Evolutionary conservation across 2,113 vertebrate genomes (phyloP).

Genomic region (Rana temporaria): DNA sequence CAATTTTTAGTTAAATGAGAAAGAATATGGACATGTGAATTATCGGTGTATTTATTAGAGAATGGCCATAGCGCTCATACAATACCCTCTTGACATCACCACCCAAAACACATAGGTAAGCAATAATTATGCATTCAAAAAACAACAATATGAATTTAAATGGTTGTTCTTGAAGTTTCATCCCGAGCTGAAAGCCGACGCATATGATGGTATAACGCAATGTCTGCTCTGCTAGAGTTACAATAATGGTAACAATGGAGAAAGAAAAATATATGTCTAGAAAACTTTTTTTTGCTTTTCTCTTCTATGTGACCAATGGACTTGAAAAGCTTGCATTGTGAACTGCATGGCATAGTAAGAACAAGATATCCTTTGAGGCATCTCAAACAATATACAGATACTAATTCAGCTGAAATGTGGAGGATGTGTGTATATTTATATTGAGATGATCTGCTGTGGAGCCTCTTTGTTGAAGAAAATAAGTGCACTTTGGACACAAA

Average conservation of each 20-base stretch:
- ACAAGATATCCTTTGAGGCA: neutral
- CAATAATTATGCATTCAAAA: slow-evolving; percentile 45
- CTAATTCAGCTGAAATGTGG: neutral
- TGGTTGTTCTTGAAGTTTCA: slow-evolving; percentile 19
- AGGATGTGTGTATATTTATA: neutral
- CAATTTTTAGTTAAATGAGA: slow-evolving; percentile 31
- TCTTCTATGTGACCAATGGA: too few species aligned
- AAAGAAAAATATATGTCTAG: neutral
- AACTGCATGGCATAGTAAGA: neutral
- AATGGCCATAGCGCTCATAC: neutral
- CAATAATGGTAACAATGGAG: slow-evolving; percentile 17
- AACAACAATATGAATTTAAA: slow-evolving; percentile 30
- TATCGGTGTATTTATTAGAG: slow-evolving; percentile 32
- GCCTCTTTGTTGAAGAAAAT: neutral
- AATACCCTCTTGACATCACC: slow-evolving; percentile 22
- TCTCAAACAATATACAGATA: neutral
- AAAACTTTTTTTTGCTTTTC: slow-evolving; percentile 15
- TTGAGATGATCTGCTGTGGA: neutral
- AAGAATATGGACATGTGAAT: slow-evolving; percentile 35
- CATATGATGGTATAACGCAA: slow-evolving; percentile 1
- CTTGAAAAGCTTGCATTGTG: neutral
- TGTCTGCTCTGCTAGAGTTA: slow-evolving; percentile 10
- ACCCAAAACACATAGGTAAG: slow-evolving; percentile 33
- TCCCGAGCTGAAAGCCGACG: slow-evolving; percentile 19
- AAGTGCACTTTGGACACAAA: neutral